Evolutionary conservation across 2,113 vertebrate species (phyloP).

Genomic region (Danio rerio): DNA sequence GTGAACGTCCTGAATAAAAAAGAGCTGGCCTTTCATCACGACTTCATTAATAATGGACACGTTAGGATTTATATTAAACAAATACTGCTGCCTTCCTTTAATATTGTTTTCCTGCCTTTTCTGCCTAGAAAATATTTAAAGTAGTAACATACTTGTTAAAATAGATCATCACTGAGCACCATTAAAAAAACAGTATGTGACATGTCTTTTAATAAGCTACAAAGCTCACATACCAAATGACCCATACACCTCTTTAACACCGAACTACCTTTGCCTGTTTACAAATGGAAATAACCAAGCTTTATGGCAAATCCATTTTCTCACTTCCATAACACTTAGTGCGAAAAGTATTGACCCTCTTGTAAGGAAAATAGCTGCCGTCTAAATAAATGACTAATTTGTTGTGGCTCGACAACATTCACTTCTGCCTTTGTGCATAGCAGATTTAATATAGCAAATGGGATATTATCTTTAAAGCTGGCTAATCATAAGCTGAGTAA

Average conservation of each 20-base stretch:
- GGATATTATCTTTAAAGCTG: background rate
- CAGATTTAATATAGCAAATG: constrained; percentile 23
- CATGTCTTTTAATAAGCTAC: background rate
- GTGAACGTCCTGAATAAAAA: constrained; percentile 1
- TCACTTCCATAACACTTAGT: constrained; percentile 5
- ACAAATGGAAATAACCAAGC: constrained; percentile 6
- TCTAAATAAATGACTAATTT: constrained; percentile 5
- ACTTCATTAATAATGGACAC: constrained; percentile 44
- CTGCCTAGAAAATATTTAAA: background rate
- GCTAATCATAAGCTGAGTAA: constrained; percentile 13
- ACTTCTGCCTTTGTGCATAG: background rate
- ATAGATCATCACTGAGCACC: background rate
- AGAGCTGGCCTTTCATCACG: constrained; percentile 33
- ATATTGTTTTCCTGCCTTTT: constrained; percentile 1
- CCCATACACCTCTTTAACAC: background rate
- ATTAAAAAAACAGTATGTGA: too few species aligned
- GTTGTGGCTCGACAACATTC: background rate
- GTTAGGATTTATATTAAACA: constrained; percentile 10
- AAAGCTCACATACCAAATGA: background rate
- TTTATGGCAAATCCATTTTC: constrained; percentile 11
- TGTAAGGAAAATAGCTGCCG: background rate
- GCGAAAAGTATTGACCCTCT: background rate
- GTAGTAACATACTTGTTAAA: background rate
- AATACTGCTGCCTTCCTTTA: constrained; percentile 21
- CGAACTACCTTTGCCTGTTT: background rate